These are phyloP conservation scores for Macheiramphus alcinus DNA, from an alignment of 2,113 vertebrate species.

Conservation along the genomic window DNA sequence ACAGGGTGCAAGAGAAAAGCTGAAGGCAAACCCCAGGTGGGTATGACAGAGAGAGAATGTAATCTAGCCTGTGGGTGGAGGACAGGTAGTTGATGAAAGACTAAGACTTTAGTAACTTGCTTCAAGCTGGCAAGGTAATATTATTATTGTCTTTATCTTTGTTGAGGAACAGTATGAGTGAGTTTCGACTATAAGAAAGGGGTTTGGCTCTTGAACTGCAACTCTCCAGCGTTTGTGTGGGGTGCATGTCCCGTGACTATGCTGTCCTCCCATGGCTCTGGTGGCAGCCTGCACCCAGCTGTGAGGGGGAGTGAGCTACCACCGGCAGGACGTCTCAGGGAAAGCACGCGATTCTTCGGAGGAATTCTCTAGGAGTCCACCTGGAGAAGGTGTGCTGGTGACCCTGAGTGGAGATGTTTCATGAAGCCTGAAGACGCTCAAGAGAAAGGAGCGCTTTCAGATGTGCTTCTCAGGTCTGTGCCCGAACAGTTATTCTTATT, in stretches of 20 bases:
- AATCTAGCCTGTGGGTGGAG: neutral
- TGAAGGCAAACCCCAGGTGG: neutral
- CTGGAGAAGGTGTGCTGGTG: neutral
- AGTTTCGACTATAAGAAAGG: neutral
- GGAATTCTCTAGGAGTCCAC: neutral
- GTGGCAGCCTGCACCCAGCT: neutral
- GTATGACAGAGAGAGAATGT: neutral
- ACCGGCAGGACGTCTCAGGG: neutral
- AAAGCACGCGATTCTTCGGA: rapidly evolving
- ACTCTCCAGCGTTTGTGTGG: neutral
- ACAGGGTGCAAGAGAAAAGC: neutral
- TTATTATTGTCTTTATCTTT: neutral
- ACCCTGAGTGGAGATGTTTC: neutral
- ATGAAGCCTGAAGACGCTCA: neutral
- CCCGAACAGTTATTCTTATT: neutral
- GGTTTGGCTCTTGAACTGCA: neutral
- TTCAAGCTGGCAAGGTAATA: neutral
- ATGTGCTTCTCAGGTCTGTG: neutral
- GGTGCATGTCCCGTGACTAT: rapidly evolving
- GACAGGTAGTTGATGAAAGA: neutral
- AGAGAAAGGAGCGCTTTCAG: neutral
- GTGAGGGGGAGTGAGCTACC: neutral
- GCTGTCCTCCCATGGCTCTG: neutral
- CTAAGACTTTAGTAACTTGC: neutral
- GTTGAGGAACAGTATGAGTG: neutral